phyloP scores from a whole-genome alignment of 2,113 vertebrate species.

The Poicephalus gulielmi region DNA sequence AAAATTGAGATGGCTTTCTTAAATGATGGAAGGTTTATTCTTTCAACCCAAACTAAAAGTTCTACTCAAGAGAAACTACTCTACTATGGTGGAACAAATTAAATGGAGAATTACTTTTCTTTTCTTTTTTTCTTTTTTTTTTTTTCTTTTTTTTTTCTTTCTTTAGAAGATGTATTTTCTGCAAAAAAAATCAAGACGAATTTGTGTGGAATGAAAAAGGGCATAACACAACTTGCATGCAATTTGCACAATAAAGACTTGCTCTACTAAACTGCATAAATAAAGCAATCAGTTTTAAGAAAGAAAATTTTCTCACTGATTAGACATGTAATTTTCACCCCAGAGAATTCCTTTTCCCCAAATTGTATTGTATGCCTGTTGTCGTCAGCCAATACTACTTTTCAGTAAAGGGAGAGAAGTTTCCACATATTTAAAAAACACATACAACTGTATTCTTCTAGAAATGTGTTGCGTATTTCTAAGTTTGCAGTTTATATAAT shows the following conservation, averaged over 20 bases:
- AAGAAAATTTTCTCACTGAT: conserved; percentile 1
- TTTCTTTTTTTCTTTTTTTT: background rate
- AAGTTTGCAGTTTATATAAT: background rate
- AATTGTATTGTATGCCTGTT: background rate
- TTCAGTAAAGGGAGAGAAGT: background rate
- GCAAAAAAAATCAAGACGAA: background rate
- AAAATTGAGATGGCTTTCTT: conserved; percentile 53
- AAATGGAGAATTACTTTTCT: background rate
- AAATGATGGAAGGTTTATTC: conserved; percentile 1
- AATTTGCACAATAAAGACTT: conserved; percentile 36
- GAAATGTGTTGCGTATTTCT: background rate
- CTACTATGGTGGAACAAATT: background rate
- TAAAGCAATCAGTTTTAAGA: conserved; percentile 5
- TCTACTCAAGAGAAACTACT: conserved; percentile 34
- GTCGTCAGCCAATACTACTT: background rate
- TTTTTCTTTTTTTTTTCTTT: background rate
- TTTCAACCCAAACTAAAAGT: conserved; percentile 34
- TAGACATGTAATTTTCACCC: conserved; percentile 8
- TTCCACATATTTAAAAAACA: background rate
- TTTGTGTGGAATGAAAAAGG: conserved; percentile 26
- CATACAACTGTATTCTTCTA: background rate
- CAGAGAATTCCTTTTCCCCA: background rate
- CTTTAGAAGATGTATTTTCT: background rate
- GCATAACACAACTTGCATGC: conserved; percentile 1
- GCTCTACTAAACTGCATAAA: conserved; percentile 29